These are phyloP conservation scores for Prietella phreatophila DNA, from an alignment of 2,113 vertebrate genomes.

Conservation along the genomic window DNA sequence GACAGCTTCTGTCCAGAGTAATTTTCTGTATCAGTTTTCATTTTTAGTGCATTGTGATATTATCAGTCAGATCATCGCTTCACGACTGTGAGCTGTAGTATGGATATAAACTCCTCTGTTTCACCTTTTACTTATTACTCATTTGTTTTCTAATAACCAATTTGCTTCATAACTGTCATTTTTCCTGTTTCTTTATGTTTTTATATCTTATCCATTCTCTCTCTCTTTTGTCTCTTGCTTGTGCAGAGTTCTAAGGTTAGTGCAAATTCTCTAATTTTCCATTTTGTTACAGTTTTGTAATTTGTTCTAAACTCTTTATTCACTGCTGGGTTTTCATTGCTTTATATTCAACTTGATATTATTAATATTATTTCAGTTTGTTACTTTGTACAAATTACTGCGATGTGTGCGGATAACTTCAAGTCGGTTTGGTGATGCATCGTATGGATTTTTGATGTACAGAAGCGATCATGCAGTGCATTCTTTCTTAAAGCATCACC, in stretches of 20 bases:
- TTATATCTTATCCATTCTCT: constrained; percentile 39
- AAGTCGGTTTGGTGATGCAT: too few relatives aligned
- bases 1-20: not conserved
- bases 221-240: constrained; percentile 84
- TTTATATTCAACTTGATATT: constrained; percentile 30
- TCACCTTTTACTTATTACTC: constrained; percentile 30
- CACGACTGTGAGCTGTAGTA: not conserved
- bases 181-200: constrained; percentile 40
- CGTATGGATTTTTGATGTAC: not conserved
- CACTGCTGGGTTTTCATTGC: constrained; percentile 49
- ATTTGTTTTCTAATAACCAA: constrained; percentile 57
- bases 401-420: not conserved
- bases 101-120: constrained; percentile 47
- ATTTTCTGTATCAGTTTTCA: not conserved
- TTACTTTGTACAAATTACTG: not conserved
- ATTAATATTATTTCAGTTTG: not conserved
- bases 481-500: not conserved
- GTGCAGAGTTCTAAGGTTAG: constrained; percentile 99
- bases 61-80: not conserved
- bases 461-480: not conserved
- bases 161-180: not conserved
- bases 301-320: constrained; percentile 46
- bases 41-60: not conserved
- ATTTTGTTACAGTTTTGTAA: constrained; percentile 75
- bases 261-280: constrained; percentile 90